These are phyloP conservation scores for Aldabrachelys gigantea DNA, from an alignment of 2,113 vertebrate species.

Conservation along the genomic window DNA sequence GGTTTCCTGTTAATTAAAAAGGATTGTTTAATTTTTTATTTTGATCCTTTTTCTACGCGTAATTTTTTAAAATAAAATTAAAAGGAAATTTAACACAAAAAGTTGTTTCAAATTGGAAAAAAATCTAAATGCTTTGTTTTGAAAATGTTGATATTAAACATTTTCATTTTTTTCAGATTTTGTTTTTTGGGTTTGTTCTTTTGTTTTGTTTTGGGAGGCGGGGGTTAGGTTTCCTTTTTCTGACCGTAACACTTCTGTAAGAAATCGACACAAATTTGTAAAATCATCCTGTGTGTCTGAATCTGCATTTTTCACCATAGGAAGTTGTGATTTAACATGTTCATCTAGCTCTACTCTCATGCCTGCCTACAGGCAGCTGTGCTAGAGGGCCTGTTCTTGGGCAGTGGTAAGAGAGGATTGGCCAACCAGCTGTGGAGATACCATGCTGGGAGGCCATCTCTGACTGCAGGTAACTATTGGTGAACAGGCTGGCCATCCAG, in stretches of 20 bases:
- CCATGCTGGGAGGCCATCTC: background rate
- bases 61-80: background rate
- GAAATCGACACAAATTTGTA: background rate
- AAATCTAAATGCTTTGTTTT: background rate
- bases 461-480: background rate
- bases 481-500: background rate
- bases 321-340: background rate
- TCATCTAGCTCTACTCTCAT: background rate
- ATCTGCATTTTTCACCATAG: background rate
- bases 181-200: background rate
- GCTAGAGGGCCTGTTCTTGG: background rate
- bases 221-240: background rate
- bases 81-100: background rate
- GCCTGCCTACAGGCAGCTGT: background rate
- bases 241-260: background rate
- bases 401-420: background rate
- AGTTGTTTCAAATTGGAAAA: background rate
- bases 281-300: background rate
- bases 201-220: background rate
- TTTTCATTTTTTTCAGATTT: background rate
- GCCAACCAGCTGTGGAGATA: background rate
- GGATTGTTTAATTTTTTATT: background rate
- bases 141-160: background rate
- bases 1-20: background rate
- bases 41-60: background rate